Evolutionary conservation across 2,888 invertebrate genomes (phyloP).

Genomic region (Scelioninae gen. 1): DNA sequence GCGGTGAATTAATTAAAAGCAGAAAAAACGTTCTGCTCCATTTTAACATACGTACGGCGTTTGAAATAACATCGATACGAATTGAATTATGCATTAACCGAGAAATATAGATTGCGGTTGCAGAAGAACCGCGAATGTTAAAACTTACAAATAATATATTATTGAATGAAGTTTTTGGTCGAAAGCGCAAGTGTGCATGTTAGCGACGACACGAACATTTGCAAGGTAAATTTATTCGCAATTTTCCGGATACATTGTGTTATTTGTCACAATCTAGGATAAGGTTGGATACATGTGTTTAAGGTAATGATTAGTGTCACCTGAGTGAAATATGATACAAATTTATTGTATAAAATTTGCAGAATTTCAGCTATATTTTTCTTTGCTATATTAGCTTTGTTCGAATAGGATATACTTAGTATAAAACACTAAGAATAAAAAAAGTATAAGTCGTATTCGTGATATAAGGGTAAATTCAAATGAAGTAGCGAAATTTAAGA

Average conservation of each 20-base stretch:
- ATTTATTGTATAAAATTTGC: not conserved
- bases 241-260: not conserved
- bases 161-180: conserved; percentile 31
- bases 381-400: not conserved
- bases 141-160: conserved; percentile 39
- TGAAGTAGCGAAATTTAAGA: conserved; percentile 12
- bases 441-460: conserved; percentile 2
- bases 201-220: not conserved
- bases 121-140: conserved; percentile 21
- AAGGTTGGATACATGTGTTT: not conserved
- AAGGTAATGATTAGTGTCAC: not conserved
- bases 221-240: conserved; percentile 7
- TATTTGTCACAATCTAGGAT: not conserved
- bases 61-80: conserved; percentile 44
- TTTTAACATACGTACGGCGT: conserved; percentile 18
- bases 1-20: conserved; percentile 43
- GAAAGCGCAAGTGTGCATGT: conserved; percentile 13
- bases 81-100: conserved; percentile 46
- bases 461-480: conserved; percentile 19
- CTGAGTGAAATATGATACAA: not conserved
- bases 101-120: conserved; percentile 35
- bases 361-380: not conserved
- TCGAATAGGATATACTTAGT: not conserved
- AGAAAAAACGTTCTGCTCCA: conserved; percentile 24
- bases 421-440: conserved; percentile 9